Evolutionary conservation across 2,797 vertebrate genomes (phyloP).

Genomic region (Bufotes viridis): DNA sequence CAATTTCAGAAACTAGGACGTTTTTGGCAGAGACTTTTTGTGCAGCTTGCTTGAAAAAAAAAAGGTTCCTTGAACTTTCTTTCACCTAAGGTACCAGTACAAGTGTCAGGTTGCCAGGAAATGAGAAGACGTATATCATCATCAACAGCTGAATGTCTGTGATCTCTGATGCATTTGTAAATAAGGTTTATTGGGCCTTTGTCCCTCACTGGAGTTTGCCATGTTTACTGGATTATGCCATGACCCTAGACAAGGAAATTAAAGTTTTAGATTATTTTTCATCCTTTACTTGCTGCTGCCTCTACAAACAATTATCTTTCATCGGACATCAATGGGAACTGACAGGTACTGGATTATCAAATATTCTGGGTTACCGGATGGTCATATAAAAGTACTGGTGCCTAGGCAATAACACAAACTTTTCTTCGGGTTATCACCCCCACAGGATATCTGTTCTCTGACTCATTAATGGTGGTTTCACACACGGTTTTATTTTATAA

Average conservation of each 20-base stretch:
- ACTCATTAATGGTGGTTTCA: too few species aligned
- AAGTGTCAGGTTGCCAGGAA: slow-evolving; percentile 57
- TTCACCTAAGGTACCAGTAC: slow-evolving; percentile 47
- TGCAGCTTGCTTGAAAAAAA: slow-evolving; percentile 32
- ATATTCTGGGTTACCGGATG: neutral
- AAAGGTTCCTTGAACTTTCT: slow-evolving; percentile 56
- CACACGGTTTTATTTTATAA: too few species aligned
- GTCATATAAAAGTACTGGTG: too few species aligned
- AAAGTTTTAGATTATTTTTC: slow-evolving; percentile 8
- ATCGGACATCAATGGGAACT: too few species aligned
- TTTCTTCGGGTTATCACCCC: too few species aligned
- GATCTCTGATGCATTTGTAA: slow-evolving; percentile 52
- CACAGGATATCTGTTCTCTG: too few species aligned
- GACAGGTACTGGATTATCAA: neutral
- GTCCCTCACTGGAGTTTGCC: slow-evolving; percentile 41
- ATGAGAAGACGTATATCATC: slow-evolving; percentile 57
- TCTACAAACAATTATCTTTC: neutral
- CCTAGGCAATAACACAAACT: too few species aligned
- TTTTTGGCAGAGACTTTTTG: slow-evolving; percentile 9
- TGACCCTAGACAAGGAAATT: slow-evolving; percentile 16
- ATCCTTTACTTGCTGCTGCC: neutral
- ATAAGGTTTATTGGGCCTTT: slow-evolving; percentile 48
- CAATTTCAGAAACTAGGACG: neutral
- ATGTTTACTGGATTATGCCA: slow-evolving; percentile 18
- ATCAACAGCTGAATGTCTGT: slow-evolving; percentile 24